Base-by-base conservation (phyloP, 2,113 vertebrate species). In the Anolis carolinensis region DNA sequence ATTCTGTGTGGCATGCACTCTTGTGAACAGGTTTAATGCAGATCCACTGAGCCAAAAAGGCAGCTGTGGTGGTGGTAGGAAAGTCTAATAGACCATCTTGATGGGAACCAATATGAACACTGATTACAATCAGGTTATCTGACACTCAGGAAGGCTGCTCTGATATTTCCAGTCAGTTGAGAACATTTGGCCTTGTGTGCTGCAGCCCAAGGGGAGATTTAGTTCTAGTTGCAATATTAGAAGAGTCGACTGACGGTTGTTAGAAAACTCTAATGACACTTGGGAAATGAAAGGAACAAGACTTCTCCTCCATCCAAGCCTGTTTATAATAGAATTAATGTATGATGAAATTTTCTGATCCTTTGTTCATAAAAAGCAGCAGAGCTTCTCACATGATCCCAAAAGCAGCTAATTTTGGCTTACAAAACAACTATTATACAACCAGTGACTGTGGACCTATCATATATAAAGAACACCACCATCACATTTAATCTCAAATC, bases 261-360 rank as follows among this genome's bases (percentile, higher is more conserved):
- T 70, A 70, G 65, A 16, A 30, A 85, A 70, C 39, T 70, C 9
- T 85, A 78, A 70, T 25, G 78, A 36, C 50, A 39, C 25, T 85
- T 79, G 48, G 50, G 63, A 79, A 76, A 65, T 50, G 73, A 84
- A 68, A 68, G n/a, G 48, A 71, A 39, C 23, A 39, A 85, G 50
- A 23, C 23, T 71, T 70, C 34, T 25, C 50, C 44, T 59, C 55
- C 13, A 59, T 4, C 13, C 14, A 25, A 72, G 32, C 23, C 25
- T 25, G 23, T 70, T 70, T 70, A 16, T 27, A 30, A 70, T 78
- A 48, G 36, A 85, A 70, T 70, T 78, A 71, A 78, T 77, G 39
- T 52, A 44, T 78, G 74, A 68, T 77, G 32, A 9, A 78, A 32
- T 7, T 7, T 34, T 68, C 7, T 68, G 8, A 30, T 48, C 48